These are phyloP conservation scores for Centropristis striata DNA, from an alignment of 2,113 vertebrate genomes.

Conservation along the genomic window DNA sequence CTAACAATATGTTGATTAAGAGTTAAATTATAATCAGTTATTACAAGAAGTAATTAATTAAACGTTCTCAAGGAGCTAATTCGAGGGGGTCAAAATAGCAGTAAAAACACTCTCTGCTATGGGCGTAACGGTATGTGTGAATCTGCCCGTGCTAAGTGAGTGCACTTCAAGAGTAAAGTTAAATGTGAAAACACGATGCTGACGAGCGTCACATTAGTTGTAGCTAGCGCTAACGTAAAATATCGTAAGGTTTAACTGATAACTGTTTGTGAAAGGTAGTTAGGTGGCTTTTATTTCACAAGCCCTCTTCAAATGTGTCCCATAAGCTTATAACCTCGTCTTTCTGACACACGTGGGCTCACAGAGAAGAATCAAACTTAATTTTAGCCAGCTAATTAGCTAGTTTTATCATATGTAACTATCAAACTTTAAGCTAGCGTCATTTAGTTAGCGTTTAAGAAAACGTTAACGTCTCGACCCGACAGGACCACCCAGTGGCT, in stretches of 20 bases:
- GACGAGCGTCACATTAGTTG: neutral
- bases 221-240: neutral
- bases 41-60: neutral
- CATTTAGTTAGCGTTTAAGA: neutral
- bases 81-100: neutral
- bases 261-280: neutral
- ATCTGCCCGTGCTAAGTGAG: neutral
- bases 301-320: neutral
- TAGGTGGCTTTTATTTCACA: neutral
- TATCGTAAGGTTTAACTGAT: neutral
- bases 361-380: neutral
- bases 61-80: neutral
- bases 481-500: neutral
- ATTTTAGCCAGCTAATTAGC: neutral
- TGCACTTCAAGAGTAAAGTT: neutral
- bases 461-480: neutral
- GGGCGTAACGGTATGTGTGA: neutral
- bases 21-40: neutral
- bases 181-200: neutral
- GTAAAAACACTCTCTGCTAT: neutral
- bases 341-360: too few relatives aligned
- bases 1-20: neutral
- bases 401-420: neutral
- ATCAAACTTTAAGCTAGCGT: constrained; percentile 8
- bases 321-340: neutral